Conservation (phyloP, 2,888 invertebrate genomes). For the Cosmorhoe ocellata region DNA sequence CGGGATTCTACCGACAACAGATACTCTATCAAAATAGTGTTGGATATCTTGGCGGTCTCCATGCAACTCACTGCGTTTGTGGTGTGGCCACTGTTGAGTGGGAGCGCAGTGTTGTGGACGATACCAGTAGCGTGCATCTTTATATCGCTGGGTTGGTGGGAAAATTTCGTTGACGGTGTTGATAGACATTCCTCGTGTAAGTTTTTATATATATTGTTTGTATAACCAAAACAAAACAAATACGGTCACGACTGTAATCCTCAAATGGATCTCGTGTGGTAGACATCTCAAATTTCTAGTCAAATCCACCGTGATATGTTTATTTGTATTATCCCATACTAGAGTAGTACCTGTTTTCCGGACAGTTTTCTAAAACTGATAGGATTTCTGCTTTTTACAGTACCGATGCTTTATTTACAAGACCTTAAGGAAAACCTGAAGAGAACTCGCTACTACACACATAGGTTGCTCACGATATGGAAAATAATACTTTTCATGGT, state of each 20-base stretch:
- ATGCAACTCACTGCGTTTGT: slow-evolving; percentile 86
- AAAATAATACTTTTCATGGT: slow-evolving; percentile 89
- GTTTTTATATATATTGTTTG: background rate
- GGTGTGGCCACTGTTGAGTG: slow-evolving; percentile 85
- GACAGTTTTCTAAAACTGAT: no score
- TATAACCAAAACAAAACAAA: no score
- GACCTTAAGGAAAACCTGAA: slow-evolving; percentile 81
- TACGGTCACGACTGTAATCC: no score
- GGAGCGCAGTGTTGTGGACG: slow-evolving; percentile 78
- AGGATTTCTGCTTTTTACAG: slow-evolving; percentile 44
- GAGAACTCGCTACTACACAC: slow-evolving; percentile 87
- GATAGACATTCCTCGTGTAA: slow-evolving; percentile 58
- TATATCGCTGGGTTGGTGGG: slow-evolving; percentile 92
- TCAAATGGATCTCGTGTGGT: no score
- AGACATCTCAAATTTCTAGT: no score
- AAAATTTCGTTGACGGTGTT: slow-evolving; percentile 85
- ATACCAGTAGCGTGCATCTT: slow-evolving; percentile 85
- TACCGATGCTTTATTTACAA: slow-evolving; percentile 59
- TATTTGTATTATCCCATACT: no score
- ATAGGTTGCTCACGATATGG: slow-evolving; percentile 87
- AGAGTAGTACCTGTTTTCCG: no score
- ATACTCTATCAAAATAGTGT: slow-evolving; percentile 61
- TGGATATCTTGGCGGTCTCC: slow-evolving; percentile 84
- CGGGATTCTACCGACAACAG: slow-evolving; percentile 61
- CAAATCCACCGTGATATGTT: no score